These are phyloP conservation scores for Patagioenas fasciata DNA, from an alignment of 2,113 vertebrate genomes.

Conservation along the genomic window DNA sequence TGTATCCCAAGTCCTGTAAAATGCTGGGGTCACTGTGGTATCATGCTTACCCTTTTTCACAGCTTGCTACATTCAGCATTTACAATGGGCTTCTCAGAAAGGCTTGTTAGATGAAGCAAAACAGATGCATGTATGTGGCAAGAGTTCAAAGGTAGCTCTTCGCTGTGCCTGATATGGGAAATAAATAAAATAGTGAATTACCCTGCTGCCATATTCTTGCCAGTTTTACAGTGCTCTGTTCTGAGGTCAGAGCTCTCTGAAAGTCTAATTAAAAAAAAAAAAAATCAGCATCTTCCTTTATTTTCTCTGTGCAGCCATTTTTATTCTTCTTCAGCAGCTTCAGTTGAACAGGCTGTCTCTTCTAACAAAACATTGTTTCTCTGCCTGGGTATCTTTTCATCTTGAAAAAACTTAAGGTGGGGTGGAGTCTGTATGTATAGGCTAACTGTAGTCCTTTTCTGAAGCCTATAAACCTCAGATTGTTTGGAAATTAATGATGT, in stretches of 20 bases:
- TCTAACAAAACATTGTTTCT: background rate
- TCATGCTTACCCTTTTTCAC: background rate
- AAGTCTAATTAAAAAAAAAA: background rate
- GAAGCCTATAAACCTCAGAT: background rate
- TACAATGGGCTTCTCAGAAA: background rate
- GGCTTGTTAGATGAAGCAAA: background rate
- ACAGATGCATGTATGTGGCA: background rate
- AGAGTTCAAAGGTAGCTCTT: conserved; percentile 53
- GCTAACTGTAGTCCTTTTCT: background rate
- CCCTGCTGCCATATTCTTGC: background rate
- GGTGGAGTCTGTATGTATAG: background rate
- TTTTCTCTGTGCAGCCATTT: background rate
- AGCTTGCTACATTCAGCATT: background rate
- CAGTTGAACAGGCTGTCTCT: background rate
- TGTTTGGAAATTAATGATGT: background rate
- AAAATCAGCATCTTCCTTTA: background rate
- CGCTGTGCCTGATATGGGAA: background rate
- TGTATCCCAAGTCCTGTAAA: background rate
- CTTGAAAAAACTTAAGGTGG: background rate
- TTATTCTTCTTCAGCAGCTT: background rate
- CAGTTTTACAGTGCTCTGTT: background rate
- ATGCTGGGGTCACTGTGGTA: background rate
- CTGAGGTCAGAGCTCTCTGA: background rate
- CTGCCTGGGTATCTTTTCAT: background rate
- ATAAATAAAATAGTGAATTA: conserved; percentile 9